Evolutionary conservation across 2,888 invertebrate species (phyloP).

Genomic region (Eupithecia pulchellata): DNA sequence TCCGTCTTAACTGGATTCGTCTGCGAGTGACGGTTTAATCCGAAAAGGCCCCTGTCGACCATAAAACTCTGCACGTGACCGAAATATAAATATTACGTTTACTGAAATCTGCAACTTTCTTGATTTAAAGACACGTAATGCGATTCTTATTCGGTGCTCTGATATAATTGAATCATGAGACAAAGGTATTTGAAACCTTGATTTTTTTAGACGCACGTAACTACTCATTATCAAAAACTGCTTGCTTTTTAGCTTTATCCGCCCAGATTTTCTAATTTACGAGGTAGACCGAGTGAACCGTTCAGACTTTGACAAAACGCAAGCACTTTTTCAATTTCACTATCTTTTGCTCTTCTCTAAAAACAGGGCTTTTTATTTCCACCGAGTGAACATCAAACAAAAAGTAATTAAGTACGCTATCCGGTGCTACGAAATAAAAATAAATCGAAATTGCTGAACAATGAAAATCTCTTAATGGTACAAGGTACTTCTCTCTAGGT

Average conservation of each 20-base stretch:
- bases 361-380: constrained; percentile 54
- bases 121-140: constrained; percentile 31
- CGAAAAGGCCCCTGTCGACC: constrained; percentile 63
- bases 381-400: constrained; percentile 62
- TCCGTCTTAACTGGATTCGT: constrained; percentile 64
- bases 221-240: not conserved
- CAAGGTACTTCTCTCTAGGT: constrained; percentile 38
- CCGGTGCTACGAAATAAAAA: constrained; percentile 55
- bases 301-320: constrained; percentile 52
- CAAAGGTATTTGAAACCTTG: not conserved
- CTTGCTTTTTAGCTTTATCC: not conserved
- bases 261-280: not conserved
- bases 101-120: constrained; percentile 38
- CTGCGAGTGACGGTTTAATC: constrained; percentile 79
- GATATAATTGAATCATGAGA: constrained; percentile 11
- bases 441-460: constrained; percentile 63
- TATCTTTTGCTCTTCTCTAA: constrained; percentile 49
- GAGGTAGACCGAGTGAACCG: constrained; percentile 40
- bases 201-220: not conserved
- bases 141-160: constrained; percentile 20
- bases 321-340: constrained; percentile 57
- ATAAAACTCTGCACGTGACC: constrained; percentile 72
- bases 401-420: constrained; percentile 71
- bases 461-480: constrained; percentile 57
- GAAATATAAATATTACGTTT: constrained; percentile 65